Evolutionary conservation across 2,888 invertebrate species (phyloP), one percentile per base, ranked within the genome.

Genomic region (Byasa hedistus): DNA sequence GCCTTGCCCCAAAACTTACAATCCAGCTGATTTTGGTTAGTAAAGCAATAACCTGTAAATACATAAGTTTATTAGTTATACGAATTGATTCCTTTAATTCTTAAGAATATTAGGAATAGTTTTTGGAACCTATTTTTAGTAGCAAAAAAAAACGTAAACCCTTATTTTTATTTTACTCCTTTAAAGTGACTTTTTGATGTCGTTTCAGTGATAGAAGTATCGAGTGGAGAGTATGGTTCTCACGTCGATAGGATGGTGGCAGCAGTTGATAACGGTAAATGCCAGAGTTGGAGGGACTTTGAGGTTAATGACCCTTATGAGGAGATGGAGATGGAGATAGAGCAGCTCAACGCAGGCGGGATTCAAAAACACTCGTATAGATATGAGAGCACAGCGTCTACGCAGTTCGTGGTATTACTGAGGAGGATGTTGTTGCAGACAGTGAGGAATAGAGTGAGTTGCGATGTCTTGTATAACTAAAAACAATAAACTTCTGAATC

Each of bases 1-100:
- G 51, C 93, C 95, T 36, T 99, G 99, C 80, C 99, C 99, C 0
- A 94, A 93, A 69, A 97, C 98, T 73, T 98, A 98, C 81, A 99
- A 98, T 86, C 99, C 99, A 0, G 98, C 98, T 7, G 99, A 99
- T 90, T 99, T 98, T 86, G 94, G 98, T 98, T 87, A 94, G 4
- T 19, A 36, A 22, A 39, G 15, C n/a, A n/a, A n/a, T n/a, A n/a
- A n/a, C n/a, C n/a, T n/a, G n/a, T 27, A 27, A 27, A 27, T 3
- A 27, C 27, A 27, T 27, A 27, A 27, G 27, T 27, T 27, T 27
- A 3, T 27, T 27, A 3, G 5, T 27, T 5, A 27, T n/a, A 27
- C 27, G n/a, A n/a, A 27, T 27, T 27, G 27, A 27, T 3, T 27
- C 5, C 5, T 27, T 27, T 27, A 4, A 27, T 27, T 27, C 27